Evolutionary conservation across 2,113 vertebrate genomes (phyloP).

Genomic region (Actenoides lindsayi): DNA sequence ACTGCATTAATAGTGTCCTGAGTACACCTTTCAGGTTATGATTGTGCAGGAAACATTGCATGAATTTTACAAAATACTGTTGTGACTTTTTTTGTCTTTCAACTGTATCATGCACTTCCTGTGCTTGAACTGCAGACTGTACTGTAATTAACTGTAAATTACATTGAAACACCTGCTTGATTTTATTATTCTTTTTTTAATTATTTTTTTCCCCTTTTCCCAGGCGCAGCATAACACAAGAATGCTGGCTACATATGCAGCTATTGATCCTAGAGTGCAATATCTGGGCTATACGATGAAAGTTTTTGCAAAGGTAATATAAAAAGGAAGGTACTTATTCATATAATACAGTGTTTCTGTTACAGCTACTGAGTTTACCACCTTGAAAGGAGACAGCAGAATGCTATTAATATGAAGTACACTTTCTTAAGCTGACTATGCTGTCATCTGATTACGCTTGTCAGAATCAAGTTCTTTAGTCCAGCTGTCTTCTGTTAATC

Average conservation of each 20-base stretch:
- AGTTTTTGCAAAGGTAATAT: conserved; percentile 95
- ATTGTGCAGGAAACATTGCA: neutral
- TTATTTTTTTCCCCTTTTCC: neutral
- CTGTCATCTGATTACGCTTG: neutral
- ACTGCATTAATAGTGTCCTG: neutral
- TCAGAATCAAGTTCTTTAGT: neutral
- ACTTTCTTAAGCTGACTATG: neutral
- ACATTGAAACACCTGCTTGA: neutral
- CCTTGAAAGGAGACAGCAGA: neutral
- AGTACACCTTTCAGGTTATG: neutral
- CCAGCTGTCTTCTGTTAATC: neutral
- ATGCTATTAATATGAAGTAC: neutral
- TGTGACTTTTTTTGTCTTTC: neutral
- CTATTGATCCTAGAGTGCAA: conserved; percentile 93
- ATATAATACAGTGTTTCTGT: neutral
- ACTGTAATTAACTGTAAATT: neutral
- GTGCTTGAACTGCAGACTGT: neutral
- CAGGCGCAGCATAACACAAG: conserved; percentile 98
- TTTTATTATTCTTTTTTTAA: neutral
- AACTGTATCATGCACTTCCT: neutral
- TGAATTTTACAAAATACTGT: neutral
- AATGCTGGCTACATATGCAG: conserved; percentile 96
- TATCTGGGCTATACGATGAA: conserved; percentile 97
- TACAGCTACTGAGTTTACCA: neutral
- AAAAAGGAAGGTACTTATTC: neutral